These are phyloP conservation scores for Meteorus cinctellus DNA, from an alignment of 2,888 invertebrate species.

Conservation along the genomic window DNA sequence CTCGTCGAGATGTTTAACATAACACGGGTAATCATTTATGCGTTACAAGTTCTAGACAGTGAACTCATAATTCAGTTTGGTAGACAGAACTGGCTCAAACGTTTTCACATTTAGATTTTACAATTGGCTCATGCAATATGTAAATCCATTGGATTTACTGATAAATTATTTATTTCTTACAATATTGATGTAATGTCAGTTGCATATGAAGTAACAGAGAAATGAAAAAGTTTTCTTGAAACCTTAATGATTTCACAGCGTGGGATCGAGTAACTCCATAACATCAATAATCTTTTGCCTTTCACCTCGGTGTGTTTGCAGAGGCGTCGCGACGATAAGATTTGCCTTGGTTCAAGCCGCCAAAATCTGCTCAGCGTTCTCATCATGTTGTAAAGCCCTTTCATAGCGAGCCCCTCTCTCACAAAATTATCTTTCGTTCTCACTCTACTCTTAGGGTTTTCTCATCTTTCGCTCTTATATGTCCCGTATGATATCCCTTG, in stretches of 20 bases:
- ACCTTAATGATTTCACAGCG: too few relatives aligned
- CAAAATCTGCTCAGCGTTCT: conserved; percentile 13
- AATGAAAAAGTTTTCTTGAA: too few relatives aligned
- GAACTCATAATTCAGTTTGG: conserved; percentile 71
- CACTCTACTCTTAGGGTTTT: not conserved
- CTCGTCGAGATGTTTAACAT: conserved; percentile 70
- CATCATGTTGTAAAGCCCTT: conserved; percentile 23
- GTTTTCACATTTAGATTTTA: not conserved
- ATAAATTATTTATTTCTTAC: too few relatives aligned
- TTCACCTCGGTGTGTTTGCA: not conserved
- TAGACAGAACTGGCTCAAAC: conserved; percentile 65
- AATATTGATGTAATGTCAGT: too few relatives aligned
- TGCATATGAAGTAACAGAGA: too few relatives aligned
- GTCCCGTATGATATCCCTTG: conserved; percentile 38
- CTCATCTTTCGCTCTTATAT: conserved; percentile 28
- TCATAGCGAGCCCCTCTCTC: conserved; percentile 45
- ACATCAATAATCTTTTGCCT: conserved; percentile 7
- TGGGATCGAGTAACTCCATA: not conserved
- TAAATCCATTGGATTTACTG: too few relatives aligned
- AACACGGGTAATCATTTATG: conserved; percentile 73
- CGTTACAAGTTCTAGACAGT: conserved; percentile 67
- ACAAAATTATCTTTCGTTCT: conserved; percentile 5
- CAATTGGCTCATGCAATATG: conserved; percentile 10
- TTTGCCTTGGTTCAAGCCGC: conserved; percentile 8
- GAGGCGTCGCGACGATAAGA: conserved; percentile 30